Base-by-base conservation (phyloP, 2,113 vertebrate species). In the Platysteira castanea region DNA sequence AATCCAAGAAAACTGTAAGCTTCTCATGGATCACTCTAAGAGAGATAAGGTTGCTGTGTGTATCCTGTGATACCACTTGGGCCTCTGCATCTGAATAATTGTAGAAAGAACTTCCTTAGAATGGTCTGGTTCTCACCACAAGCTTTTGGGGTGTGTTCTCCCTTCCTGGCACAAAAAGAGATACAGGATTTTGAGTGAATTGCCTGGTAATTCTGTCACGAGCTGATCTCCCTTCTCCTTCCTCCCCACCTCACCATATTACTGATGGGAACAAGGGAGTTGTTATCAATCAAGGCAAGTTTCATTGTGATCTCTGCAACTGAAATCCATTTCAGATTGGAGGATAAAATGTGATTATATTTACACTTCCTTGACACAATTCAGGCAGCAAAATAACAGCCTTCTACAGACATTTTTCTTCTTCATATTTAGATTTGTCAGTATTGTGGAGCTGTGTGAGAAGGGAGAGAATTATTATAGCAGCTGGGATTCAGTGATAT, bases 271-370 rank as follows among this genome's bases (percentile, higher is more conserved):
- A 96, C 97, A 93, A 96, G 97, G 96, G 98, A 98, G 96, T 96
- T 98, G 96, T 98, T 98, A 98, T 97, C 97, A 98, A 97, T 98
- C 97, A 98, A 98, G 92, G 54, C 94, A 89, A 92, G 96, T 89
- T 97, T 71, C 97, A 95, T 87, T 96, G 93, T 97, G 97, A 98
- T 98, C 97, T 96, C 78, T 96, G 94, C 97, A 95, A 96, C 70
- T n/a, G 93, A 98, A 98, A 98, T 96, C 97, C 97, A 96, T 97
- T 98, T 97, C 97, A 98, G 97, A 98, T 97, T 67, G 26, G 95
- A 96, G 96, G 97, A 98, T 98, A 98, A 98, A 98, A 98, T 94
- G 98, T 97, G 98, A 98, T 98, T 98, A 96, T 98, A 98, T 98
- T 98, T 98, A 98, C 96, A 98, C 97, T 97, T 98, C 92, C 95